These are phyloP conservation scores for Dendrophyllia cribrosa DNA, from an alignment of 64 coral and sea anemone species.

Conservation along the genomic window DNA sequence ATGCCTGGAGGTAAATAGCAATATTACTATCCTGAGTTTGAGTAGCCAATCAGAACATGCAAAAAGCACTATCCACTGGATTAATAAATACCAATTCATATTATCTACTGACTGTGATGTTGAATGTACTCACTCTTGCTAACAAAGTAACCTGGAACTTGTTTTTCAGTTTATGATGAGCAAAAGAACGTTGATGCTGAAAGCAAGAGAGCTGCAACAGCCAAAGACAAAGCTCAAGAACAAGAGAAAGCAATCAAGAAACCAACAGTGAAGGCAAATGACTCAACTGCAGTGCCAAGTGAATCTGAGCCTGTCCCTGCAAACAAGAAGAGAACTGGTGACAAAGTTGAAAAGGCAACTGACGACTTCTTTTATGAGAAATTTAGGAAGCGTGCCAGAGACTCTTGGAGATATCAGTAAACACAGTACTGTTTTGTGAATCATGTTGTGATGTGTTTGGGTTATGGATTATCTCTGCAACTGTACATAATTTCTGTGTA, in stretches of 20 bases:
- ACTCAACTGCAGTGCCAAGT: conserved; percentile 54
- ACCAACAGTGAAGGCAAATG: conserved; percentile 78
- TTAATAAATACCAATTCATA: background rate
- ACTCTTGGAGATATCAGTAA: conserved; percentile 99
- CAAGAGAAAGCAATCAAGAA: conserved; percentile 60
- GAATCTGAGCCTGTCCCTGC: conserved; percentile 26
- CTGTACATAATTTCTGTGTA: no score
- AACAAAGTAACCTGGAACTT: background rate
- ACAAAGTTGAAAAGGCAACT: conserved; percentile 93
- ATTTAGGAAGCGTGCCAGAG: conserved; percentile 93
- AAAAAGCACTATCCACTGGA: no score
- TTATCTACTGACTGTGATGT: background rate
- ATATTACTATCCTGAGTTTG: no score
- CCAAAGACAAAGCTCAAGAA: conserved; percentile 79
- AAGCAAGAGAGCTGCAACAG: conserved; percentile 78
- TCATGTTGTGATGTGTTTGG: background rate
- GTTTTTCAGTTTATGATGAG: conserved; percentile 89
- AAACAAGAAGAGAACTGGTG: conserved; percentile 66
- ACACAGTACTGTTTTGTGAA: background rate
- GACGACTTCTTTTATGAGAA: conserved; percentile 99
- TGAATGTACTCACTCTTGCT: no score
- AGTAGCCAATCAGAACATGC: no score
- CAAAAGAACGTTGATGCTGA: conserved; percentile 91
- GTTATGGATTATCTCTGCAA: no score
- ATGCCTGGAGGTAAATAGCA: no score